phyloP scores from a whole-genome alignment of 2,888 invertebrate genomes.

The Caenorhabditis doughertyi region DNA sequence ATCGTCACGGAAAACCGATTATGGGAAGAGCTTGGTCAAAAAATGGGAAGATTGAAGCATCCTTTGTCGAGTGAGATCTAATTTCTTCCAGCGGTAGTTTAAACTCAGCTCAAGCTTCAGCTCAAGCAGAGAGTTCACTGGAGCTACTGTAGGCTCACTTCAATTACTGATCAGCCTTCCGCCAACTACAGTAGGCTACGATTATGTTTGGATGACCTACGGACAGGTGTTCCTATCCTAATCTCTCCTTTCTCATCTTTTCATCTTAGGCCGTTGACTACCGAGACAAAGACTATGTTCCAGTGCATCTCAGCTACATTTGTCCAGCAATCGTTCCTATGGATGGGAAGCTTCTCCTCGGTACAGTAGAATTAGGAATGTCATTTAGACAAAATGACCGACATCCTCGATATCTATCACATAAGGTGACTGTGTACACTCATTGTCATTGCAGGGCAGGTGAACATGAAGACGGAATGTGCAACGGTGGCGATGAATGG shows the following conservation, averaged over 20 bases:
- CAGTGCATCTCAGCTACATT: slow-evolving; percentile 72
- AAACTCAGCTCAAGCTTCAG: slow-evolving; percentile 6
- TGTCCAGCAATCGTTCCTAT: slow-evolving; percentile 69
- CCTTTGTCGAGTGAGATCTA: slow-evolving; percentile 67
- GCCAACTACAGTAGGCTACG: slow-evolving; percentile 68
- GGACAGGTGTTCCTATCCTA: slow-evolving; percentile 29
- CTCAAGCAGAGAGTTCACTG: slow-evolving; percentile 66
- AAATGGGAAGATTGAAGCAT: slow-evolving; percentile 65
- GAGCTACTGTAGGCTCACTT: slow-evolving; percentile 67
- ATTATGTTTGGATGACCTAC: slow-evolving; percentile 72
- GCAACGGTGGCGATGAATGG: slow-evolving; percentile 65
- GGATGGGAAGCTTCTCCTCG: slow-evolving; percentile 56
- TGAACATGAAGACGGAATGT: slow-evolving; percentile 73
- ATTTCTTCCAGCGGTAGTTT: neutral
- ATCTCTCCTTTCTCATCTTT: neutral
- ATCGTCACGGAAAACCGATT: slow-evolving; percentile 69
- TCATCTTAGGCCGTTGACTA: slow-evolving; percentile 56
- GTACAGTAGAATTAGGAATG: too few relatives aligned
- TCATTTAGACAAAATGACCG: too few relatives aligned
- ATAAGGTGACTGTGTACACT: neutral
- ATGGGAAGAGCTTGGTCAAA: slow-evolving; percentile 73
- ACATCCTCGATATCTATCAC: neutral
- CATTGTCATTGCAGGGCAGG: slow-evolving; percentile 61
- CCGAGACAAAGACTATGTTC: slow-evolving; percentile 70
- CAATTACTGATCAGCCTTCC: slow-evolving; percentile 68